Evolutionary conservation across 2,113 vertebrate species (phyloP).

Genomic region (Girardinichthys multiradiatus): DNA sequence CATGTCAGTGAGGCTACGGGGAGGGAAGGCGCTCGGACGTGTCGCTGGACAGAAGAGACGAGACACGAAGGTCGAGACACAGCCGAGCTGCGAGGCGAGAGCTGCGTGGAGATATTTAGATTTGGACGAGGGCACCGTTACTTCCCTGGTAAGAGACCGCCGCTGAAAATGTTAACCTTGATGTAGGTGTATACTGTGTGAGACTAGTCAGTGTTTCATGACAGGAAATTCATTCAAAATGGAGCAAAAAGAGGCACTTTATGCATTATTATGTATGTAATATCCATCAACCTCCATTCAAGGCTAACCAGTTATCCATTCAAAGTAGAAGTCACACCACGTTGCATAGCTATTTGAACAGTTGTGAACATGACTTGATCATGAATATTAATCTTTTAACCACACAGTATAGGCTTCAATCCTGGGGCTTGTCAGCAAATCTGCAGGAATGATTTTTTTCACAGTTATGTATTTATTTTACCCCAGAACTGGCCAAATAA

Average conservation of each 20-base stretch:
- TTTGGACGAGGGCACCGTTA: slow-evolving; percentile 52
- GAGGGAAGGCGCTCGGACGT: slow-evolving; percentile 37
- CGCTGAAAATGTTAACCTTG: not conserved
- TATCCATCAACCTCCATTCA: not conserved
- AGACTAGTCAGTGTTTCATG: not conserved
- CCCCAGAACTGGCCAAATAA: not conserved
- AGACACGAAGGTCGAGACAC: slow-evolving; percentile 27
- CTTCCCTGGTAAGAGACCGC: slow-evolving; percentile 63
- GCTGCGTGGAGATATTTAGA: slow-evolving; percentile 70
- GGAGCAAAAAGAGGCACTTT: too few species aligned
- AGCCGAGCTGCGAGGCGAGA: slow-evolving; percentile 14
- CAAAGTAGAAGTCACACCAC: not conserved
- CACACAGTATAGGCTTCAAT: not conserved
- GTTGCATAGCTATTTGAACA: not conserved
- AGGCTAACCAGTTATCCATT: not conserved
- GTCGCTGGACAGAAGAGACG: slow-evolving; percentile 41
- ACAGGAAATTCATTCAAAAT: too few species aligned
- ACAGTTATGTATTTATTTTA: not conserved
- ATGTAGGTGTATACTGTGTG: not conserved
- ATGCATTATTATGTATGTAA: too few species aligned
- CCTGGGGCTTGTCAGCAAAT: not conserved
- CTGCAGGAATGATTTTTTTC: not conserved
- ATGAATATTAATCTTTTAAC: not conserved
- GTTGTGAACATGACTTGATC: not conserved
- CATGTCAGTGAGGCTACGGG: slow-evolving; percentile 59